Conservation (phyloP, 2,113 vertebrate species). For the Elachura formosa region DNA sequence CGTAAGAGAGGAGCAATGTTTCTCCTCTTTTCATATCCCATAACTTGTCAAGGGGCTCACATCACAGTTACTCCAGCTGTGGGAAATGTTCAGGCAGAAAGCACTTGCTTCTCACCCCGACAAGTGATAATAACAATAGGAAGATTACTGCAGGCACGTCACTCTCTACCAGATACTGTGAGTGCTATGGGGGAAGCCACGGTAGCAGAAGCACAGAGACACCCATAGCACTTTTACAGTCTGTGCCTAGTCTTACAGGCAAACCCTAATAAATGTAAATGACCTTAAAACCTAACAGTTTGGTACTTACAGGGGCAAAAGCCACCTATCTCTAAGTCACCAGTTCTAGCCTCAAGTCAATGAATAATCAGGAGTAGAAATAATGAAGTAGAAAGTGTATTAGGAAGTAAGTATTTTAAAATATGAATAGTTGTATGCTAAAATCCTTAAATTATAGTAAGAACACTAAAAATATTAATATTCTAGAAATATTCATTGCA, state of each 20-base stretch:
- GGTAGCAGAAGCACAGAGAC: neutral
- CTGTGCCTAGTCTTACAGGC: neutral
- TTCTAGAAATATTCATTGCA: neutral
- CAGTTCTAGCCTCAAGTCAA: neutral
- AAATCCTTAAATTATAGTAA: neutral
- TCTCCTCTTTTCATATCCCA: neutral
- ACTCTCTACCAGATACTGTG: neutral
- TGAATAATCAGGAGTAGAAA: neutral
- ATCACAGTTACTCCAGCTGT: neutral
- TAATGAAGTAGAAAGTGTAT: neutral
- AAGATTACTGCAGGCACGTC: neutral
- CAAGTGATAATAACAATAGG: neutral
- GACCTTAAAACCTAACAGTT: neutral
- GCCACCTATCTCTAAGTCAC: neutral
- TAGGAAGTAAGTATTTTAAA: neutral
- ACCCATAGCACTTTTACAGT: neutral
- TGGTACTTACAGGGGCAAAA: neutral
- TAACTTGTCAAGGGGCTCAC: neutral
- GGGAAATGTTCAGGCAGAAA: neutral
- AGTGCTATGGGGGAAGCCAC: neutral
- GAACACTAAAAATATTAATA: neutral
- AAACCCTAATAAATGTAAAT: neutral
- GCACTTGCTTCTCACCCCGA: neutral
- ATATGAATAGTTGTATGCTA: neutral
- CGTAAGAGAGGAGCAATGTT: neutral